These are phyloP conservation scores for Avahi laniger DNA, from an alignment of 2,797 vertebrate species.

Conservation along the genomic window DNA sequence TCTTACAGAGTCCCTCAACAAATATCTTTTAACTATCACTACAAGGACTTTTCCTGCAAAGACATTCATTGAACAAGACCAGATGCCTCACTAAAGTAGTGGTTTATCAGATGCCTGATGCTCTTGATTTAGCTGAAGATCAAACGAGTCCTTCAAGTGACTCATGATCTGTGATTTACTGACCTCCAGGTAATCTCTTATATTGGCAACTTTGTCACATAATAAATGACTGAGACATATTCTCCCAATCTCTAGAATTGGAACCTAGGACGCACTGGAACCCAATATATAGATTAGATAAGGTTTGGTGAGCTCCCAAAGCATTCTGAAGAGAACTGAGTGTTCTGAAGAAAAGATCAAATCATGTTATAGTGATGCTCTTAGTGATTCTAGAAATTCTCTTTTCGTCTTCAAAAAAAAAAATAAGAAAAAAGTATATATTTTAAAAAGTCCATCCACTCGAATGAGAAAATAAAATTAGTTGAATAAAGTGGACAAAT, in stretches of 20 bases:
- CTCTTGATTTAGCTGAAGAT: not conserved
- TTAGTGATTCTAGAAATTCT: not conserved
- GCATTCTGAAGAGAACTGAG: not conserved
- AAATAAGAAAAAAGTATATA: not conserved
- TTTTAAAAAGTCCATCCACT: not conserved
- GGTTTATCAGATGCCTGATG: not conserved
- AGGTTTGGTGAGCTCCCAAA: not conserved
- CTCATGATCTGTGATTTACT: not conserved
- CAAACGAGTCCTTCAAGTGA: not conserved
- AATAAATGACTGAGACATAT: not conserved
- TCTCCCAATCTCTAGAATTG: not conserved
- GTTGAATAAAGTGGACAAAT: not conserved
- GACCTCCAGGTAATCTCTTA: not conserved
- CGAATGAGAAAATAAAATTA: not conserved
- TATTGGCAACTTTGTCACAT: not conserved
- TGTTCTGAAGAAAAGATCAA: not conserved
- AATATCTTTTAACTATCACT: not conserved
- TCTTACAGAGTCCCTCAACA: not conserved
- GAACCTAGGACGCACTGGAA: not conserved
- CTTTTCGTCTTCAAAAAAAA: not conserved
- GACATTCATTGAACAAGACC: not conserved
- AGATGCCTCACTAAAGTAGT: not conserved
- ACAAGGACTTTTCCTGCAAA: not conserved
- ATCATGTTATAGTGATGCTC: not conserved
- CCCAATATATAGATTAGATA: not conserved